Conservation (phyloP, 1,140 invertebrate genomes). For the Plectus sambesii region DNA sequence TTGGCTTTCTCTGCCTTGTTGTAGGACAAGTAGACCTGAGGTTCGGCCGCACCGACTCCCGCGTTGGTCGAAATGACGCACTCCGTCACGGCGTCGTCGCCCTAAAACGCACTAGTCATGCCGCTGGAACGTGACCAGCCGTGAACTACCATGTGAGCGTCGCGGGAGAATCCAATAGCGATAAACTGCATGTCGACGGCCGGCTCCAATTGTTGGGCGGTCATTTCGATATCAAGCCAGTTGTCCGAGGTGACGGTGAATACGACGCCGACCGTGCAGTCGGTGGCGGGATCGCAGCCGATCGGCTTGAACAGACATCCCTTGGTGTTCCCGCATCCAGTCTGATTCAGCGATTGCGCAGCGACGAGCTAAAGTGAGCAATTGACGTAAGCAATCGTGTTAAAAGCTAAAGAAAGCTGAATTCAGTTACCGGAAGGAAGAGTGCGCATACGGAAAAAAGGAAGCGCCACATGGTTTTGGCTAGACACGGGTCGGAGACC, state of each 20-base stretch:
- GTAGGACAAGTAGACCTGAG: conserved; percentile 32
- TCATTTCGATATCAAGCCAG: conserved; percentile 24
- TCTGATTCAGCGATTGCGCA: conserved; percentile 27
- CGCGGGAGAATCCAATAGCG: conserved; percentile 32
- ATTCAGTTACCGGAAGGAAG: too few species aligned
- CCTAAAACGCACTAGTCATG: conserved; percentile 21
- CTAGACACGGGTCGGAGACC: too few species aligned
- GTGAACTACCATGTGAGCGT: conserved; percentile 24
- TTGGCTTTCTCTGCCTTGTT: conserved; percentile 29
- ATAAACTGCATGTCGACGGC: conserved; percentile 28
- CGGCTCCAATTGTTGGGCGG: conserved; percentile 24
- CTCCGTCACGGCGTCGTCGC: conserved; percentile 32
- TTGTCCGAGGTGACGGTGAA: conserved; percentile 28
- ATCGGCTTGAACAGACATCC: conserved; percentile 34
- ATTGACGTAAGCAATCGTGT: too few species aligned
- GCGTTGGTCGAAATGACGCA: conserved; percentile 23
- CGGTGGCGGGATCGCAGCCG: conserved; percentile 32
- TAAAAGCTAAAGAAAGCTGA: too few species aligned
- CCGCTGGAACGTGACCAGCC: conserved; percentile 7
- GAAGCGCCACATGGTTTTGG: too few species aligned
- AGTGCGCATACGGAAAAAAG: too few species aligned
- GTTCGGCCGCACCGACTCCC: conserved; percentile 13
- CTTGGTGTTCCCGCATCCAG: conserved; percentile 32
- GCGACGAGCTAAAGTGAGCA: too few species aligned
- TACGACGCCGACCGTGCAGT: conserved; percentile 34